Conservation (phyloP, 2,888 invertebrate genomes). For the Megamerina dolium region DNA sequence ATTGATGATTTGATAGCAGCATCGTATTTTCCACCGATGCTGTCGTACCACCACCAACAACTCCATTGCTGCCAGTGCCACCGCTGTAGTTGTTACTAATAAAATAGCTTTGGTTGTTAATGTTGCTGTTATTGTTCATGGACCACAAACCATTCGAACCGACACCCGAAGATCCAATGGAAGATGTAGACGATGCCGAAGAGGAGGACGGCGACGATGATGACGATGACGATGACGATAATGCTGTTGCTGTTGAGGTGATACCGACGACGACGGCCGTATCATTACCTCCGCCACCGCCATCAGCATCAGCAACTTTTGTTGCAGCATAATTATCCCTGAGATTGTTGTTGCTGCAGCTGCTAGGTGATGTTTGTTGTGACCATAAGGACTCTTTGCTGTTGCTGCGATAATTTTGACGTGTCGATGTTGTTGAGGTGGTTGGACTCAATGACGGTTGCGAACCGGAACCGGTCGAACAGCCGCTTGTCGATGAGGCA, state of each 20-base stretch:
- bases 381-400: slow-evolving; percentile 49
- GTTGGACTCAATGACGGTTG: slow-evolving; percentile 46
- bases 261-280: not conserved
- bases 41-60: too few relatives aligned
- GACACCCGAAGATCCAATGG: slow-evolving; percentile 26
- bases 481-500: slow-evolving; percentile 37
- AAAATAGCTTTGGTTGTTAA: too few relatives aligned
- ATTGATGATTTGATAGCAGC: too few relatives aligned
- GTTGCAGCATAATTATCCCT: slow-evolving; percentile 32
- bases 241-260: slow-evolving; percentile 1
- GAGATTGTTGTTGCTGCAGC: slow-evolving; percentile 31
- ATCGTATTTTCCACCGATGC: too few relatives aligned
- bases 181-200: too few relatives aligned
- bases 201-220: slow-evolving; percentile 36
- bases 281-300: slow-evolving; percentile 12
- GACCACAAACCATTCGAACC: slow-evolving; percentile 13
- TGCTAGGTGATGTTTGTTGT: slow-evolving; percentile 43
- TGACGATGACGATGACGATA: slow-evolving; percentile 23
- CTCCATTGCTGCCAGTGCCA: not conserved
- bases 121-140: not conserved
- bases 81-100: not conserved
- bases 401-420: slow-evolving; percentile 36
- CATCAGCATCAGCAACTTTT: slow-evolving; percentile 10
- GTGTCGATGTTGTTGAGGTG: slow-evolving; percentile 29
- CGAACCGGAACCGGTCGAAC: slow-evolving; percentile 37